These are phyloP conservation scores for Callithrix jacchus DNA, from an alignment of 2,113 vertebrate species.

Conservation along the genomic window DNA sequence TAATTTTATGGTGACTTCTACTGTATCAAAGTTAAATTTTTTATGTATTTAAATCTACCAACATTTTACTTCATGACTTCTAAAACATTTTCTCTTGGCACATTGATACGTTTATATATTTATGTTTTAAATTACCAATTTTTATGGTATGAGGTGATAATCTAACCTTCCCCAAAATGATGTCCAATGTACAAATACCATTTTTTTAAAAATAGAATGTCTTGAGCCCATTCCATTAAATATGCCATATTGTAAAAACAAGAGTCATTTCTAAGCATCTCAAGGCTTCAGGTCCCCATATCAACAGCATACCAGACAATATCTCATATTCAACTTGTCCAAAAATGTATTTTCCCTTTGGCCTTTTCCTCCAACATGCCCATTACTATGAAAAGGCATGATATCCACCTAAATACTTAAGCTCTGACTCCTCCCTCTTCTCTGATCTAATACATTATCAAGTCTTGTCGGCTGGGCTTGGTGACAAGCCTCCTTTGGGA, in stretches of 20 bases:
- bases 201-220: not conserved
- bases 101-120: not conserved
- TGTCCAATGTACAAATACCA: not conserved
- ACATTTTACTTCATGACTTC: not conserved
- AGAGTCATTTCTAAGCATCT: not conserved
- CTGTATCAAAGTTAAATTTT: not conserved
- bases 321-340: not conserved
- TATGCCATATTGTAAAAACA: not conserved
- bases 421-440: not conserved
- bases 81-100: not conserved
- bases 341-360: not conserved
- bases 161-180: not conserved
- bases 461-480: not conserved
- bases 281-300: not conserved
- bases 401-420: not conserved
- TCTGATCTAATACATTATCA: not conserved
- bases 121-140: not conserved
- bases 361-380: not conserved
- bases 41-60: not conserved
- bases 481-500: no score
- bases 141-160: not conserved
- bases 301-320: not conserved
- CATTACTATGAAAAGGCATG: not conserved
- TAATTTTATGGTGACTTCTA: slow-evolving; percentile 40
- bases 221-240: not conserved